These are phyloP conservation scores for Cacoxenus indagator DNA, from an alignment of 2,888 invertebrate genomes.

Conservation along the genomic window DNA sequence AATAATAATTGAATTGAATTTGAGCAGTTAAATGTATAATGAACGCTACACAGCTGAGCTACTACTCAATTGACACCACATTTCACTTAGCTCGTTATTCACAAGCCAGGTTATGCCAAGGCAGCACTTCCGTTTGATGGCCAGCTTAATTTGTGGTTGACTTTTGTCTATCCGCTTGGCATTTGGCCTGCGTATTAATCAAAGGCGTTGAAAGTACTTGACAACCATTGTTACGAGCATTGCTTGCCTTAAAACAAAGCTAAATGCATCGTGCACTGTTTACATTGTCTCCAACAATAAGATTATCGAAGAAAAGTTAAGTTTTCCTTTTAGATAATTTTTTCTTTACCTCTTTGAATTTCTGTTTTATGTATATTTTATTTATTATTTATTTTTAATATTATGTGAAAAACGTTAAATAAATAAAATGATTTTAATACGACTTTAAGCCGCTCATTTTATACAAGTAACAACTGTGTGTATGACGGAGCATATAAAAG, in stretches of 20 bases:
- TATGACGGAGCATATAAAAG: slow-evolving; percentile 2
- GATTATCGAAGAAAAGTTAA: no score
- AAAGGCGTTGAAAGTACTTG: background rate
- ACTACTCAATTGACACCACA: background rate
- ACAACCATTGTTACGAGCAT: background rate
- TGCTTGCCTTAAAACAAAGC: background rate
- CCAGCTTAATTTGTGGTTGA: background rate
- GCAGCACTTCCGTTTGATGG: slow-evolving; percentile 4
- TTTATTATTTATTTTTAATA: background rate
- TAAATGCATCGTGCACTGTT: no score
- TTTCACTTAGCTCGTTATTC: background rate
- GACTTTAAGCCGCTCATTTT: background rate
- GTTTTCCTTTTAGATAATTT: no score
- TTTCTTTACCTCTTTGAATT: no score
- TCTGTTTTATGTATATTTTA: background rate
- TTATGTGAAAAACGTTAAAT: background rate
- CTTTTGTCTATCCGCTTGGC: background rate
- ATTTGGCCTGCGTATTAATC: background rate
- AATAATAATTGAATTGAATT: slow-evolving; percentile 15
- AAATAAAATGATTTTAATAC: background rate
- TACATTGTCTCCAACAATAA: no score
- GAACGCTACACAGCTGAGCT: background rate
- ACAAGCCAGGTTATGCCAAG: slow-evolving; percentile 3
- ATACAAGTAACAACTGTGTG: background rate
- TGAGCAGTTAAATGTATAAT: background rate